Percentiles rank a stretch among this genome's conserved stretches.
Evolutionary conservation across 1,140 invertebrate genomes (phyloP).

Genomic region (Chymomyza costata): DNA sequence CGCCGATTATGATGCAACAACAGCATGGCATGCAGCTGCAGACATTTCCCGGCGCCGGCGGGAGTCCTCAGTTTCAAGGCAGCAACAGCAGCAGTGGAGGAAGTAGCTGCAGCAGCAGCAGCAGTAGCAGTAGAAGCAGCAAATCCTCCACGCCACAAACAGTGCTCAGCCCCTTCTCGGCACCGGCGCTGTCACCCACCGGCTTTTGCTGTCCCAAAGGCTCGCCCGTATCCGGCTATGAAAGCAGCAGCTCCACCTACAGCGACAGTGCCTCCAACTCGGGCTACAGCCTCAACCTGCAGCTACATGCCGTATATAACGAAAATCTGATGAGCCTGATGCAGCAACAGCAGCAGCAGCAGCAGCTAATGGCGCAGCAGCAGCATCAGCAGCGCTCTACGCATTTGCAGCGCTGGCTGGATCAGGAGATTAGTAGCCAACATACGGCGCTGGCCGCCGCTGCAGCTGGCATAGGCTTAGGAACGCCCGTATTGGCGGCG

Average conservation of each 20-base stretch:
- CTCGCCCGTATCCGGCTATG: slow-evolving; percentile 71
- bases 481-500: slow-evolving; percentile 6
- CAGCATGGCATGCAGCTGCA: slow-evolving; percentile 6
- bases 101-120: slow-evolving; percentile 15
- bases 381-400: slow-evolving; percentile 41
- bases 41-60: slow-evolving; percentile 59
- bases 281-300: slow-evolving; percentile 74
- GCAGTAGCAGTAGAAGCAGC: slow-evolving; percentile 12
- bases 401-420: slow-evolving; percentile 51
- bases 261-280: slow-evolving; percentile 52
- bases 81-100: slow-evolving; percentile 4
- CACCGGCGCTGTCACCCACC: slow-evolving; percentile 50
- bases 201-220: slow-evolving; percentile 67
- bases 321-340: slow-evolving; percentile 65
- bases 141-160: slow-evolving; percentile 37
- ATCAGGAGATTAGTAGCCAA: slow-evolving; percentile 35
- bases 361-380: slow-evolving; percentile 25
- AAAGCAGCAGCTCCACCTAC: slow-evolving; percentile 73
- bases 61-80: slow-evolving; percentile 58
- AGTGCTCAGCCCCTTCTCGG: slow-evolving; percentile 51
- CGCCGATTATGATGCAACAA: slow-evolving; percentile 2
- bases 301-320: slow-evolving; percentile 77
- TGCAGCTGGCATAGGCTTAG: slow-evolving; percentile 5
- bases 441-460: slow-evolving; percentile 29
- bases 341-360: slow-evolving; percentile 39